Conservation (phyloP, 35 echinoderm and acorn worm species). For the Heliocidaris erythrogramma region DNA sequence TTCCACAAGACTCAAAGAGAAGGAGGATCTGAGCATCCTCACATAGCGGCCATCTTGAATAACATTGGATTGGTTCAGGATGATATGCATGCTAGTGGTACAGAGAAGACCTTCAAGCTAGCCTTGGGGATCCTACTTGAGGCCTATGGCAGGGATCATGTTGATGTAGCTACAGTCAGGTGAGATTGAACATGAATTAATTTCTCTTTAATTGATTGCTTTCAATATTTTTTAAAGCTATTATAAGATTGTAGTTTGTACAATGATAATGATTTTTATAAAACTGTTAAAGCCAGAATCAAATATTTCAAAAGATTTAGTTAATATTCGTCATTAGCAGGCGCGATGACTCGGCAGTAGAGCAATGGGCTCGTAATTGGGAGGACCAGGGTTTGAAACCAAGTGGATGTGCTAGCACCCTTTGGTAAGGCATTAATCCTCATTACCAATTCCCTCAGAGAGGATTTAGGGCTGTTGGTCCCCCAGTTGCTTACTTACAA, state of each 20-base stretch:
- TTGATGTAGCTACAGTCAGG: constrained; percentile 89
- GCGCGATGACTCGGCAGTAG: no score
- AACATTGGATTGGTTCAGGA: constrained; percentile 82
- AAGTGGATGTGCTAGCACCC: no score
- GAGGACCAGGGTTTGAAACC: no score
- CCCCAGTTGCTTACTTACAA: no score
- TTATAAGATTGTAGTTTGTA: no score
- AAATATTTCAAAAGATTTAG: no score
- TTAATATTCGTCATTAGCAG: no score
- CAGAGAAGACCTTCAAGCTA: constrained; percentile 68
- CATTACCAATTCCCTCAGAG: no score
- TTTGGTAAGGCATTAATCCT: no score
- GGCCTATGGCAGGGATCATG: constrained; percentile 84
- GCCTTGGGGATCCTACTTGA: constrained; percentile 75
- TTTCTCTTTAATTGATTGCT: neutral
- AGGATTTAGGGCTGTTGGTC: no score
- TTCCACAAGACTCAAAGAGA: constrained; percentile 76
- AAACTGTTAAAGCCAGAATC: neutral
- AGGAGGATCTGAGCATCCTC: constrained; percentile 75
- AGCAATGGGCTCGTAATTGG: no score
- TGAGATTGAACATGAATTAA: neutral
- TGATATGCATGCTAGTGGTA: constrained; percentile 75
- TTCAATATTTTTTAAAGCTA: no score
- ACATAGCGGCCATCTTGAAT: constrained; percentile 84
- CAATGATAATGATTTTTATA: neutral